These are phyloP conservation scores for Dunckerocampus dactyliophorus DNA, from an alignment of 2,113 vertebrate species.

Conservation along the genomic window DNA sequence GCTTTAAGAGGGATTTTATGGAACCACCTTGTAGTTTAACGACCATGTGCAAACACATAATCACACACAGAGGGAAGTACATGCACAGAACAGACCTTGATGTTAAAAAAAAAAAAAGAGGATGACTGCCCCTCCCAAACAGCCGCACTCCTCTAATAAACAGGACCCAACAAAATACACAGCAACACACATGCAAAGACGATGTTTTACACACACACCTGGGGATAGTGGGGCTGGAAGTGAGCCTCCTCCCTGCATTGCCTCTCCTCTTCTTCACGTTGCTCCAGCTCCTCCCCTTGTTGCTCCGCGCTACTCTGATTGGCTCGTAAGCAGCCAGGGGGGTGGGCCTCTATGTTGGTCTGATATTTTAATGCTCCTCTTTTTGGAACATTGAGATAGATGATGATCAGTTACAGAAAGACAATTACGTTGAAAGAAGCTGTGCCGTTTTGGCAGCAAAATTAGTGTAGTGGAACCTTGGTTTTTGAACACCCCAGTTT, in stretches of 20 bases:
- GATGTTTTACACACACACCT: conserved; percentile 78
- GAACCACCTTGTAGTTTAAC: conserved; percentile 45
- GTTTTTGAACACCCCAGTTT: no score
- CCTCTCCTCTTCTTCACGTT: conserved; percentile 55
- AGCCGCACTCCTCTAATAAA: conserved; percentile 48
- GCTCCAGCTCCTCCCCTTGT: conserved; percentile 38
- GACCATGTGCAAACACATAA: conserved; percentile 56
- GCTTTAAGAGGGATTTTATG: conserved; percentile 56
- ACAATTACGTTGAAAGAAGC: neutral
- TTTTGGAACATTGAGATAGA: conserved; percentile 1
- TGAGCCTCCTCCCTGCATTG: conserved; percentile 82
- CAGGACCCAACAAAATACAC: conserved; percentile 7
- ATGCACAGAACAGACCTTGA: conserved; percentile 37
- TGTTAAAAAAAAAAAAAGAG: conserved; percentile 26
- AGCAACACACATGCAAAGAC: conserved; percentile 16
- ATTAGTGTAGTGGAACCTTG: no score
- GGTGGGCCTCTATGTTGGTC: conserved; percentile 84
- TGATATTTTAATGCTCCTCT: conserved; percentile 96
- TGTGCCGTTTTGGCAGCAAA: no score
- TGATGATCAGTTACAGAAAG: neutral
- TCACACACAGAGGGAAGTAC: conserved; percentile 40
- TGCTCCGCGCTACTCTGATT: conserved; percentile 70
- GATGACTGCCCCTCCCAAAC: conserved; percentile 36
- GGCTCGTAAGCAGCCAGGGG: conserved; percentile 83
- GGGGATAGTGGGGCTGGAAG: conserved; percentile 87